Base-by-base conservation (phyloP, 2,888 invertebrate genomes). In the Mylabris sibirica region DNA sequence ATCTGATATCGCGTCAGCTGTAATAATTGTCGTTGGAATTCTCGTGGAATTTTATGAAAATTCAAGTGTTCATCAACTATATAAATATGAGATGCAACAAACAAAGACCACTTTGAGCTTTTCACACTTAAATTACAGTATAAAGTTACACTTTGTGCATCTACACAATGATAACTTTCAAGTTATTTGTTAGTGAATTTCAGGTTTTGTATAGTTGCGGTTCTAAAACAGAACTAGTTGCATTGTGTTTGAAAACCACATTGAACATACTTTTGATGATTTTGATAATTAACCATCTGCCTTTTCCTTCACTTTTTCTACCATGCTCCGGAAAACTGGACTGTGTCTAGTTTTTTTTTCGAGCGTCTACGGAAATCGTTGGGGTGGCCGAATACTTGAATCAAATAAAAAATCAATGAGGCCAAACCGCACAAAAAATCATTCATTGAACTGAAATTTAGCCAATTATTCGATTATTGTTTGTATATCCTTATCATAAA, bases 181-280 rank as follows among this genome's bases (percentile, higher is more conserved):
- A n/a, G 14, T 57, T 57, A n/a, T 57, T 57, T n/a, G 57, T 57
- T 57, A n/a, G 1, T 26, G 12, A 57, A 24, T 14, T 22, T 22
- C 22, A 12, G n/a, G 22, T 20, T 49, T 57, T 24, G 57, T 24
- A 20, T 1, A 0, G 6, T 22, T 24, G 35, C 41, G 38, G 62
- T 35, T 4, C 22, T 22, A 8, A 38, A 62, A 62, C 41, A 41
- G 22, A 61, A 61, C 61, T 61, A 20, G 22, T 53, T 11, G 53
- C 11, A 22, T 53, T 53, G 22, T 53, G 53, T 22, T 30, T 53
- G 11, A 1, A 38, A 4, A 53, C 11, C 22, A 53, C 53, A n/a
- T n/a, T n/a, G n/a, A 22, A 3, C 22, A 22, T 22, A 11, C 20
- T 22, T 11, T 20, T 11, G 3, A 5, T 2, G 12, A 30, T 22